Evolutionary conservation across 2,113 vertebrate species (phyloP).

Genomic region (Lichenostomus cassidix): DNA sequence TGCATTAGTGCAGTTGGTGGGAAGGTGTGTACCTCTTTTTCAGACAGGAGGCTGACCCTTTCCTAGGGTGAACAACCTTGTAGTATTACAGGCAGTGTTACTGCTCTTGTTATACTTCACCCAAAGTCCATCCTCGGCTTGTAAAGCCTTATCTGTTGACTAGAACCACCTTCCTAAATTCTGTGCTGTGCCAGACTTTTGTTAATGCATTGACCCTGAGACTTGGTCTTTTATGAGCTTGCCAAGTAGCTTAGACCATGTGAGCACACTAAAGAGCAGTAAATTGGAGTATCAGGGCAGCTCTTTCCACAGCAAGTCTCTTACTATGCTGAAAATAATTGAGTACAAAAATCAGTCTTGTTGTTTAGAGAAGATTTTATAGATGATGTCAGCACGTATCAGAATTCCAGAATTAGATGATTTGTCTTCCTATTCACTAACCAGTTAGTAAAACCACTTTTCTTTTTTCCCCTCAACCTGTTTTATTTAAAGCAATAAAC

Average conservation of each 20-base stretch:
- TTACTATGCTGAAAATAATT: not conserved
- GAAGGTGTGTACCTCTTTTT: not conserved
- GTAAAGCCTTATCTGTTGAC: not conserved
- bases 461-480: not conserved
- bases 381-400: not conserved
- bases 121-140: not conserved
- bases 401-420: not conserved
- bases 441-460: not conserved
- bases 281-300: not conserved
- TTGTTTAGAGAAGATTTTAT: not conserved
- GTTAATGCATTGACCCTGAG: not conserved
- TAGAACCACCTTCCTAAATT: not conserved
- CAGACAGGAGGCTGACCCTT: not conserved
- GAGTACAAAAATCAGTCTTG: not conserved
- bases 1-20: not conserved
- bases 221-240: not conserved
- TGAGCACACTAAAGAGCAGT: not conserved
- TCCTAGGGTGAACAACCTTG: not conserved
- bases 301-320: not conserved
- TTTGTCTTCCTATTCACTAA: not conserved
- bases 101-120: not conserved
- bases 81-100: not conserved
- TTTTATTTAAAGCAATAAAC: constrained; percentile 87
- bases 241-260: not conserved
- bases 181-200: not conserved